Evolutionary conservation across 2,888 invertebrate genomes (phyloP), one percentile per base, ranked within the genome.

Genomic region (Choreutis nemorana): DNA sequence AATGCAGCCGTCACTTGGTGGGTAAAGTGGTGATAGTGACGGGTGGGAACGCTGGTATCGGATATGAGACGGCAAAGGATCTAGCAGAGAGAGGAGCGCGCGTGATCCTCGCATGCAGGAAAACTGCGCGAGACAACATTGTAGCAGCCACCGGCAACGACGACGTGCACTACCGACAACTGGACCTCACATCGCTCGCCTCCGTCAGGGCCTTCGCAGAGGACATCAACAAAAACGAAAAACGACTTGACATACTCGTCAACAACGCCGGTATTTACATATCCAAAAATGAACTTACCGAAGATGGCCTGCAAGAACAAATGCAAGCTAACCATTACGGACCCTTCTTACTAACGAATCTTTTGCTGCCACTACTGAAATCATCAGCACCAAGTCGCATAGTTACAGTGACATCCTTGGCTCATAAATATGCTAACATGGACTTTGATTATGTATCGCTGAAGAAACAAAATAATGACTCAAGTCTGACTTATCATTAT

Each of bases 21-120:
- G 91, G 91, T 2, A 93, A 93, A 77, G 89, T 89, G 2, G 89
- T 89, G 8, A 81, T 94, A 29, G 83, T 94, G 20, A 94, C 94
- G 6, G 94, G 94, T 11, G 90, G 88, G 26, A 93, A 88, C 40
- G 82, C 86, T 41, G 93, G 91, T 3, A 90, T 91, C 44, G 92
- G 91, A 14, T 87, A 83, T 47, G 89, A 90, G 54, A 89, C 90
- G 0, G 85, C 88, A 0, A 82, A 81, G 39, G 84, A 89, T 48
- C 53, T 90, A 28, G 89, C 89, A 0, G 83, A 81, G 35, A 78
- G 88, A 48, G 90, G 89, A 14, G 92, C 90, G 1, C 81, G 84
- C 34, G 80, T 94, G 4, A 87, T 94, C 30, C 79, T 94, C 81
- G 93, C 89, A 0, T 91, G 92, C 56, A 81, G 91, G 39, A 82